phyloP scores from a whole-genome alignment of 2,113 vertebrate genomes.

The Callorhinus ursinus region DNA sequence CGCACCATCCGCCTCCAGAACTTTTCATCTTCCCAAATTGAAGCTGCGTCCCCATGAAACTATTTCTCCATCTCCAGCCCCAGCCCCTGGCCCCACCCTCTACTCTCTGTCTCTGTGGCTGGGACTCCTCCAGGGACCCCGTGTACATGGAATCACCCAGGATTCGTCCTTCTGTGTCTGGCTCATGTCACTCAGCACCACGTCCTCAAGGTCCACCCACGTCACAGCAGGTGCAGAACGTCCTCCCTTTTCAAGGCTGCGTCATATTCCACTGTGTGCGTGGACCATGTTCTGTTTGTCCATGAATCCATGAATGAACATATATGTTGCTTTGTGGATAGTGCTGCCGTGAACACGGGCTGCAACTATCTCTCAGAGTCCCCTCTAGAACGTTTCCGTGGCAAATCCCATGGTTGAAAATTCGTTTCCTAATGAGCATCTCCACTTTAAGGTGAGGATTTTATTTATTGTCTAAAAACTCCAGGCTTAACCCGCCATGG shows the following conservation, averaged over 20 bases:
- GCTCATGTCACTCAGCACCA: too few species aligned
- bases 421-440: not conserved
- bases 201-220: not conserved
- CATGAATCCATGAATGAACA: not conserved
- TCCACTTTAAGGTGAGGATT: not conserved
- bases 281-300: not conserved
- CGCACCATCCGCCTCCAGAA: not conserved
- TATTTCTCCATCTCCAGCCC: too few species aligned
- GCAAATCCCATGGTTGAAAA: not conserved
- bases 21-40: not conserved
- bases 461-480: not conserved
- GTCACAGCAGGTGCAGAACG: not conserved
- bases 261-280: not conserved
- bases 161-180: not conserved
- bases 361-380: too few species aligned
- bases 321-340: too few species aligned
- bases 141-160: accelerated
- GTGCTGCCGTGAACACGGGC: too few species aligned
- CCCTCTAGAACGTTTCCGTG: not conserved
- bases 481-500: not conserved
- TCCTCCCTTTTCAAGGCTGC: not conserved
- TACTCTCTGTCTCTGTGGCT: not conserved
- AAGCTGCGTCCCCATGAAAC: not conserved
- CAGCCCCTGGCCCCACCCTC: not conserved
- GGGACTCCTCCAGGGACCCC: not conserved